Conservation (phyloP, 2,888 invertebrate genomes). For the Folsomia manolachei region DNA sequence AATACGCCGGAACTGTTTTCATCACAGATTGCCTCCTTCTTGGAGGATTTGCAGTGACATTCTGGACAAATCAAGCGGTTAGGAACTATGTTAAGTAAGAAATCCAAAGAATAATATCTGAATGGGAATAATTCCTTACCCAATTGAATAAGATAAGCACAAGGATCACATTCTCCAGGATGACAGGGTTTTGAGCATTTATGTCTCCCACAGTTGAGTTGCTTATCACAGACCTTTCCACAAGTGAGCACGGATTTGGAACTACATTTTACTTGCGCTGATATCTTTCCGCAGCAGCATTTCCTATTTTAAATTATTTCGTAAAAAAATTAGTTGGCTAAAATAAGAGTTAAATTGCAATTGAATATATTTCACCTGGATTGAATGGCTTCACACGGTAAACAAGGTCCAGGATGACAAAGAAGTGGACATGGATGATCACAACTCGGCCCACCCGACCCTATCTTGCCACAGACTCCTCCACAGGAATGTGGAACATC, state of each 20-base stretch:
- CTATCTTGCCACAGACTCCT: conserved; percentile 69
- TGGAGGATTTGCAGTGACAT: conserved; percentile 69
- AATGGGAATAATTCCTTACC: conserved; percentile 54
- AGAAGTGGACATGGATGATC: conserved; percentile 67
- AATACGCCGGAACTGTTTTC: conserved; percentile 79
- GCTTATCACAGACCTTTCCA: conserved; percentile 68
- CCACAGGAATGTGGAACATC: conserved; percentile 90
- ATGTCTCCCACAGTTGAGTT: conserved; percentile 75
- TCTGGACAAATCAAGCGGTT: conserved; percentile 53
- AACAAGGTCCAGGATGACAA: conserved; percentile 95
- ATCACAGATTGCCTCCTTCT: conserved; percentile 67
- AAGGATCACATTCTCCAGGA: conserved; percentile 70
- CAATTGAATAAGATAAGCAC: conserved; percentile 66
- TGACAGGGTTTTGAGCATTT: conserved; percentile 72
- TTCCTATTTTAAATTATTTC: conserved; percentile 55
- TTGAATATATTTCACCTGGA: conserved; percentile 56
- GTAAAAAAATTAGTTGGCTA: conserved; percentile 16
- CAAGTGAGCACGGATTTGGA: conserved; percentile 71
- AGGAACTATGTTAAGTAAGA: conserved; percentile 2
- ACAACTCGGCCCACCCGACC: conserved; percentile 57
- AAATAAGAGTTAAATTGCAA: neutral
- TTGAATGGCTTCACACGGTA: conserved; percentile 77
- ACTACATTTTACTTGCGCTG: conserved; percentile 68
- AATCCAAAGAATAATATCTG: conserved; percentile 1
- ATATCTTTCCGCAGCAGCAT: conserved; percentile 77